These are phyloP conservation scores for Hypena proboscidalis DNA, from an alignment of 2,888 invertebrate species.

Conservation along the genomic window DNA sequence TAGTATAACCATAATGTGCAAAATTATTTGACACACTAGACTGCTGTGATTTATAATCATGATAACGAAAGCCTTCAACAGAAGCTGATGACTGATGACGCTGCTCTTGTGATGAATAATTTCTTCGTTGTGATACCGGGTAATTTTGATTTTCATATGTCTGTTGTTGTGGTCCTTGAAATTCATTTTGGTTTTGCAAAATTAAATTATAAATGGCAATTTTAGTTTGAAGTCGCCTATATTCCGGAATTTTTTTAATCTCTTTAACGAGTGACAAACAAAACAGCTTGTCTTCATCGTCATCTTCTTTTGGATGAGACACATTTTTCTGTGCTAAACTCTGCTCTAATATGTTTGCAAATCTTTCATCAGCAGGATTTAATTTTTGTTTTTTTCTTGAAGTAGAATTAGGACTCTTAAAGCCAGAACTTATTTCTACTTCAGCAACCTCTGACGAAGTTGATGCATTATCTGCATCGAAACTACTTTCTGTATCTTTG, in stretches of 20 bases:
- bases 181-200: conserved; percentile 17
- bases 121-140: conserved; percentile 28
- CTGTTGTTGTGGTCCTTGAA: conserved; percentile 16
- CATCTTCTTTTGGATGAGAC: too few species aligned
- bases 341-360: conserved; percentile 30
- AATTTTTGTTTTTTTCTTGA: conserved; percentile 27
- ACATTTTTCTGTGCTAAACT: too few species aligned
- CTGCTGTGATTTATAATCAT: conserved; percentile 22
- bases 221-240: conserved; percentile 22
- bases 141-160: conserved; percentile 23
- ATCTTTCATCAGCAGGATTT: conserved; percentile 29
- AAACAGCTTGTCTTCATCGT: conserved; percentile 24
- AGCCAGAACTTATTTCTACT: conserved; percentile 26
- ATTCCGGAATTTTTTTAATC: conserved; percentile 25
- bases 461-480: conserved; percentile 16
- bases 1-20: conserved; percentile 20
- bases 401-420: conserved; percentile 14
- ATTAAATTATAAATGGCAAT: conserved; percentile 33
- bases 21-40: conserved; percentile 29
- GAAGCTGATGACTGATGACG: conserved; percentile 13
- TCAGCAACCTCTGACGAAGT: conserved; percentile 26
- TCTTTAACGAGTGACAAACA: conserved; percentile 27
- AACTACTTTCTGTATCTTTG: conserved; percentile 27
- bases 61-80: conserved; percentile 15
- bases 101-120: conserved; percentile 21